Evolutionary conservation across 2,888 invertebrate species (phyloP).

Genomic region (Monochamus alternatus): DNA sequence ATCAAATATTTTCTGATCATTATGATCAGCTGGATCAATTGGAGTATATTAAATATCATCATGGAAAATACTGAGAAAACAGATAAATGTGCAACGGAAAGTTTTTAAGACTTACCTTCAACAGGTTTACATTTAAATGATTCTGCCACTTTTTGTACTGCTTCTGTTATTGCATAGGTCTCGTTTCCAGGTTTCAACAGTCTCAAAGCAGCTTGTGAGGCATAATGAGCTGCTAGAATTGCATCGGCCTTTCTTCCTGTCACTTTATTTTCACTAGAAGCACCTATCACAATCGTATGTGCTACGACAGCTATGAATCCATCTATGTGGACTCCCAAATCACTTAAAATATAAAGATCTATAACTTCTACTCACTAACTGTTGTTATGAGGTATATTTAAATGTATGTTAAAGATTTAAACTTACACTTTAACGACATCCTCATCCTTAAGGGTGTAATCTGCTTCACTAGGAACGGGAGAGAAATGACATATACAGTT

Average conservation of each 20-base stretch:
- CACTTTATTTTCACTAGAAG: constrained; percentile 81
- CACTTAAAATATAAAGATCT: constrained; percentile 75
- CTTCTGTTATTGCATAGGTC: constrained; percentile 92
- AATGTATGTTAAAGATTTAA: neutral
- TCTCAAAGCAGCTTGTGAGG: constrained; percentile 95
- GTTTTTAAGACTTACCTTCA: constrained; percentile 75
- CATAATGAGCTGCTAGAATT: constrained; percentile 94
- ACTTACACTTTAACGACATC: constrained; percentile 98
- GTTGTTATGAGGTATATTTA: neutral
- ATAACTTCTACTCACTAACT: too few relatives aligned
- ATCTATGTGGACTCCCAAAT: constrained; percentile 98
- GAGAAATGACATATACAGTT: constrained; percentile 99
- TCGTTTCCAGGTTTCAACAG: constrained; percentile 91
- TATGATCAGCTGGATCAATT: constrained; percentile 61
- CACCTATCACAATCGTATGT: constrained; percentile 93
- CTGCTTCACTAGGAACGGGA: constrained; percentile 93
- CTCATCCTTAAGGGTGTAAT: constrained; percentile 88
- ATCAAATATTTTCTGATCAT: constrained; percentile 26
- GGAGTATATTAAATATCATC: constrained; percentile 50
- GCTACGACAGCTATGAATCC: constrained; percentile 99
- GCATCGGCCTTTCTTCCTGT: constrained; percentile 90
- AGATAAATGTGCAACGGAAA: neutral
- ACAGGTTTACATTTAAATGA: constrained; percentile 97
- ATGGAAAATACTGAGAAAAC: constrained; percentile 35
- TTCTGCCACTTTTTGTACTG: constrained; percentile 93